Evolutionary conservation across 2,888 invertebrate genomes (phyloP).

Genomic region (Mesochorus sp.): DNA sequence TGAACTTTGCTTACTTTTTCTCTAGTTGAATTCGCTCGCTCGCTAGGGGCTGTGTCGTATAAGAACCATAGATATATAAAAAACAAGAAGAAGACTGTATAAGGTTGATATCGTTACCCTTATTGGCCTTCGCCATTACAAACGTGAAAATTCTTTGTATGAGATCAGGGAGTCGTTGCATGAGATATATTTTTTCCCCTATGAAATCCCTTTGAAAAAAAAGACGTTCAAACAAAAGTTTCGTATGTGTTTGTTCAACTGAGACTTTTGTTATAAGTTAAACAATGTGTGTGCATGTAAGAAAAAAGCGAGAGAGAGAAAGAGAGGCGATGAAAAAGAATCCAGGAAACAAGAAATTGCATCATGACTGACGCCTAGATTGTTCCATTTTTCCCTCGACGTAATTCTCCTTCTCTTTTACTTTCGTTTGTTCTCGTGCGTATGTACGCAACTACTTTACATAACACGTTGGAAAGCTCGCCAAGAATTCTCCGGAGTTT

Average conservation of each 20-base stretch:
- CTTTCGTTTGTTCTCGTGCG: slow-evolving; percentile 5
- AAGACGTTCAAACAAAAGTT: too few relatives aligned
- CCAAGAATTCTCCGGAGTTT: slow-evolving; percentile 38
- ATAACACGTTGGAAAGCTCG: slow-evolving; percentile 19
- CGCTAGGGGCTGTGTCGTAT: neutral
- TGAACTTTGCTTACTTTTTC: slow-evolving; percentile 46
- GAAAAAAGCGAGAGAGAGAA: too few relatives aligned
- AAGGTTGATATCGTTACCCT: too few relatives aligned
- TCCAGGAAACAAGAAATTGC: slow-evolving; percentile 28
- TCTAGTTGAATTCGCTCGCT: slow-evolving; percentile 11
- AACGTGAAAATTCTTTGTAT: too few relatives aligned
- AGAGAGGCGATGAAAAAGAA: slow-evolving; percentile 2
- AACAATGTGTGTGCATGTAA: neutral
- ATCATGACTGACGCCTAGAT: slow-evolving; percentile 32
- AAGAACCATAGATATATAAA: too few relatives aligned
- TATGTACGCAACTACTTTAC: slow-evolving; percentile 54
- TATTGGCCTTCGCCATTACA: too few relatives aligned
- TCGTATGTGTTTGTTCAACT: too few relatives aligned
- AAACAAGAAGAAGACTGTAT: neutral
- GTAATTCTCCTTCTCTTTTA: slow-evolving; percentile 30
- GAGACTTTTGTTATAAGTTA: neutral
- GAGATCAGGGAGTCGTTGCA: too few relatives aligned
- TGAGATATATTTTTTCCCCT: too few relatives aligned
- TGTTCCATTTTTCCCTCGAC: slow-evolving; percentile 31
- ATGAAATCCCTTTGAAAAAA: too few relatives aligned